Percentiles rank a stretch among this genome's conserved stretches.
phyloP scores from a whole-genome alignment of 1,140 invertebrate genomes.

The Drosophila kohkoa region DNA sequence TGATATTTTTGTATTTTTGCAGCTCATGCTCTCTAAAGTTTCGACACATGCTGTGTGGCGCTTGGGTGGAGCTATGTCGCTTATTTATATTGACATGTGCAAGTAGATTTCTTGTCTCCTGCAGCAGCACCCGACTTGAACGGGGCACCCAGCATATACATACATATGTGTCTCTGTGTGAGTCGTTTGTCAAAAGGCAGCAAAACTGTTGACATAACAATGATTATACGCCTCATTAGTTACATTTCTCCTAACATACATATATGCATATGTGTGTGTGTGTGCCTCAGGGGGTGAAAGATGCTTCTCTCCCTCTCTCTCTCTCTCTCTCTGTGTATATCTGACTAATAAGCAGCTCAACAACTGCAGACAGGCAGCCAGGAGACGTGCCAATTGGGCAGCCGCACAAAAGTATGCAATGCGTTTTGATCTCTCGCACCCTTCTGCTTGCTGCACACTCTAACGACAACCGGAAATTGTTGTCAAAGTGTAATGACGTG shows the following conservation, averaged over 20 bases:
- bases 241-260: conserved; percentile 57
- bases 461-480: conserved; percentile 5
- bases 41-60: conserved; percentile 42
- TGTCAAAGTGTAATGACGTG: conserved; percentile 12
- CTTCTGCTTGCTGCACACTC: background rate
- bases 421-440: conserved; percentile 22
- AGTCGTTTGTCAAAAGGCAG: conserved; percentile 78
- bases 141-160: conserved; percentile 4
- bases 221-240: conserved; percentile 83
- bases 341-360: conserved; percentile 45
- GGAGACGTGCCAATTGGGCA: conserved; percentile 26
- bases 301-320: conserved; percentile 6
- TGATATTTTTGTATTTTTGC: conserved; percentile 29
- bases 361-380: conserved; percentile 12
- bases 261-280: conserved; percentile 14
- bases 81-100: conserved; percentile 81
- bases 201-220: conserved; percentile 83
- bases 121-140: conserved; percentile 34
- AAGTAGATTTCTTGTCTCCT: conserved; percentile 60
- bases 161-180: conserved; percentile 19
- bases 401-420: conserved; percentile 45
- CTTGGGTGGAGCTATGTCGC: conserved; percentile 41
- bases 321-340: background rate
- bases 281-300: background rate
- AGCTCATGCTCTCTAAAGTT: conserved; percentile 53